A percentile compares a stretch with the other conserved stretches of the same genome.
Evolutionary conservation across 2,888 invertebrate genomes (phyloP).

Genomic region (Danaus chrysippus): DNA sequence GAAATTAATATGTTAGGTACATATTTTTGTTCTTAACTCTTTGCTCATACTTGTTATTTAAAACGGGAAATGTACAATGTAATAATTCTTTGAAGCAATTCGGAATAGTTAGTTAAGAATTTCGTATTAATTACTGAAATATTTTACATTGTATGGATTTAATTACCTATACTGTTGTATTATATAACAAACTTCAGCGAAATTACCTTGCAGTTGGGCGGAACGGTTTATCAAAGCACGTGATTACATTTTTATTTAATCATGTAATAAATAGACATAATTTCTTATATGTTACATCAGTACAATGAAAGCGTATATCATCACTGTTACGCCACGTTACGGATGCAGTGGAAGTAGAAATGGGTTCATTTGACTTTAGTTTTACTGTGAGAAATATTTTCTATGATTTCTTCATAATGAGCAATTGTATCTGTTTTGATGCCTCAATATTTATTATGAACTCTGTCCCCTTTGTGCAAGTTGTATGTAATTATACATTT

Average conservation of each 20-base stretch:
- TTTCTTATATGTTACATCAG: slow-evolving; percentile 19
- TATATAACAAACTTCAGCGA: background rate
- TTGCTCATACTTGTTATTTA: too few relatives aligned
- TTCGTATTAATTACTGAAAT: background rate
- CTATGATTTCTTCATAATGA: slow-evolving; percentile 18
- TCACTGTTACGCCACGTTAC: slow-evolving; percentile 26
- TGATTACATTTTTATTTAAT: slow-evolving; percentile 10
- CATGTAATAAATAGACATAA: slow-evolving; percentile 14
- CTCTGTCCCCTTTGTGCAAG: too few relatives aligned
- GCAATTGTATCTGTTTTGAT: slow-evolving; percentile 6
- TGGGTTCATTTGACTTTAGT: slow-evolving; percentile 23
- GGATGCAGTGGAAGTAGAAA: slow-evolving; percentile 24
- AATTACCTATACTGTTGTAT: background rate
- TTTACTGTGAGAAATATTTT: slow-evolving; percentile 7
- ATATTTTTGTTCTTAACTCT: too few relatives aligned
- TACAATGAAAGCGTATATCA: slow-evolving; percentile 19
- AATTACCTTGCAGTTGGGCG: background rate
- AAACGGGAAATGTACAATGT: too few relatives aligned
- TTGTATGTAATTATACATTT: too few relatives aligned
- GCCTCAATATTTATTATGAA: too few relatives aligned
- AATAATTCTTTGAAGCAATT: too few relatives aligned
- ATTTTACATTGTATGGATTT: background rate
- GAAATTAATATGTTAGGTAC: too few relatives aligned
- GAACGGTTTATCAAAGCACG: background rate
- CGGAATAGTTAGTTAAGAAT: too few relatives aligned